Evolutionary conservation across 1,140 invertebrate genomes (phyloP).

Genomic region (Sesamia nonagrioides): DNA sequence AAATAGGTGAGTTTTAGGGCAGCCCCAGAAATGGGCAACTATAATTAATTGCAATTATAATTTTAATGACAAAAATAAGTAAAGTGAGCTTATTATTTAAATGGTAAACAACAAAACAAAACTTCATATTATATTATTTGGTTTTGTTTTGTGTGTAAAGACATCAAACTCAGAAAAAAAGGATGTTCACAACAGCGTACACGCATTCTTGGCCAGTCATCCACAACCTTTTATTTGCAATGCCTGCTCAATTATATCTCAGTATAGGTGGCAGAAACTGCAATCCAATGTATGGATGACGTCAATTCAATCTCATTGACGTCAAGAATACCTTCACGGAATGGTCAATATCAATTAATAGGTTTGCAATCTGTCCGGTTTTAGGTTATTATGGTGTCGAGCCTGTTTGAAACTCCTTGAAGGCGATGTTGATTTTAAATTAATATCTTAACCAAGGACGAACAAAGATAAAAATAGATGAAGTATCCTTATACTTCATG

Average conservation of each 20-base stretch:
- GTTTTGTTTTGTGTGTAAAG: no score
- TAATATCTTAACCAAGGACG: no score
- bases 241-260: neutral
- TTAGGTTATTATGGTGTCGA: neutral
- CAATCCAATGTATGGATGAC: neutral
- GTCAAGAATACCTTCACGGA: neutral
- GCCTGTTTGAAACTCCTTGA: neutral
- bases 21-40: no score
- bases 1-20: no score
- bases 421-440: neutral
- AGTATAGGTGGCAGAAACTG: neutral
- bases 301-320: neutral
- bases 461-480: no score
- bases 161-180: no score
- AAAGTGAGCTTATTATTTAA: no score
- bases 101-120: no score
- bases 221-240: neutral
- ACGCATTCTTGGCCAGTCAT: neutral
- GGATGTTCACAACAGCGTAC: neutral
- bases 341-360: neutral
- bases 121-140: no score
- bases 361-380: neutral
- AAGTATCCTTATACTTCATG: no score
- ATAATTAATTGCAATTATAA: no score
- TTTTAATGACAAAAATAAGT: no score